Evolutionary conservation across 1,140 invertebrate species (phyloP).

Genomic region (Panagrolaimus sp.): DNA sequence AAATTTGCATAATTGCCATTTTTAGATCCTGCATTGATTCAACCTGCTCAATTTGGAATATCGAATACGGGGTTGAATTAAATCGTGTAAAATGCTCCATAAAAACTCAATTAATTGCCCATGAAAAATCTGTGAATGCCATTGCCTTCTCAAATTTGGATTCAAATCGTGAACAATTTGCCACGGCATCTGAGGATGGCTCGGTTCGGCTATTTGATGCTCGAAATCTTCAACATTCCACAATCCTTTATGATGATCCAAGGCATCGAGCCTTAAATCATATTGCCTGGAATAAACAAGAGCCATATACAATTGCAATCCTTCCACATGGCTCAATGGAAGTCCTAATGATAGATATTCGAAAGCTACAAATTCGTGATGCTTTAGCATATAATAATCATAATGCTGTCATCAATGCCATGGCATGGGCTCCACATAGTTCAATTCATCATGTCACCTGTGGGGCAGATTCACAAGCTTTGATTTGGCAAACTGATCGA

Average conservation of each 20-base stretch:
- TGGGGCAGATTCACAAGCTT: neutral
- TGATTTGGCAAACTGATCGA: neutral
- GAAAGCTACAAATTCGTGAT: neutral
- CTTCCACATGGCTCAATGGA: neutral
- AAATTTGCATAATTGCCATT: too few relatives aligned
- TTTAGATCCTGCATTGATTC: slow-evolving; percentile 3
- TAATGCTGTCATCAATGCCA: slow-evolving; percentile 1
- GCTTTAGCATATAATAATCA: neutral
- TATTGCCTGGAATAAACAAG: slow-evolving; percentile 1
- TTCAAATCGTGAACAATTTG: neutral
- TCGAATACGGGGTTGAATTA: slow-evolving; percentile 5
- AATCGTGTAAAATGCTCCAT: neutral
- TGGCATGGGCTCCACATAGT: slow-evolving; percentile 1
- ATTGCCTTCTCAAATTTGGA: slow-evolving; percentile 1
- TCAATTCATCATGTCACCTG: neutral
- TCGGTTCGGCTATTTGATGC: neutral
- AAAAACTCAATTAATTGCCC: neutral
- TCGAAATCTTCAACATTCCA: neutral
- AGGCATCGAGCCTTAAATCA: neutral
- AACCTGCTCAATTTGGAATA: slow-evolving; percentile 1
- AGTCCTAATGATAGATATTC: slow-evolving; percentile 9
- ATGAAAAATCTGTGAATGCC: neutral
- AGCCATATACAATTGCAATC: neutral
- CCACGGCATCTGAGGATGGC: neutral
- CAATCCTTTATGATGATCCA: neutral